Base-by-base conservation (phyloP, 2,797 vertebrate species). In the Galagoides demidoff region DNA sequence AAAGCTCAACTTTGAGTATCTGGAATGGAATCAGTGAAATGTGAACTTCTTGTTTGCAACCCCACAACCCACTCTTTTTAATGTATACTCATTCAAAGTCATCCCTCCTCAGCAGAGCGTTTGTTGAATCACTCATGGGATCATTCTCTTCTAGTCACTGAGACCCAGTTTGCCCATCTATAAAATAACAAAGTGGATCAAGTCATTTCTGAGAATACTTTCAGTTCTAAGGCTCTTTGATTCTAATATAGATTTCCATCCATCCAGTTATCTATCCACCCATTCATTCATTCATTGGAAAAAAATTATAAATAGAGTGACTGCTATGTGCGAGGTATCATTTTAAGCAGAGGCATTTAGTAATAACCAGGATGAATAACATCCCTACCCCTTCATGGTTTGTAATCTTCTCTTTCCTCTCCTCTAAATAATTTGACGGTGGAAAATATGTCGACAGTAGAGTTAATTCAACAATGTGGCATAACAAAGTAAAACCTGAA, bases 1-100 rank as follows among this genome's bases (percentile, higher is more conserved):
- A 91, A 81, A 64, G 39, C 52, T 79, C 27, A 34, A 14, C 43
- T 96, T 83, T 85, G 34, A 84, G 16, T 66, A 86, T 93, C 63
- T 81, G 16, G n/a, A 70, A 43, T 7, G 29, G 57, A 83, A 76
- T 96, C 90, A 66, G 74, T 86, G 89, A 76, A 55, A 37, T 78
- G 7, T 34, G 78, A 93, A 78, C 29, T 57, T 87, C 43, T 23
- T 2, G 34, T 71, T 74, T 91, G 2, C 39, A 95, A 25, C 77
- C 63, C 78, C 27, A 3, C 17, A 76, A 71, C 39, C 45, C 34
- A 52, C 22, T 85, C n/a, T 94, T 92, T 71, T 94, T 55, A 73
- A 81, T 25, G 9, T 78, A 5, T n/a, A 22, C 43, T 89, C 45
- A 25, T 52, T n/a, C 92, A 29, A n/a, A 86, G 57, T 9, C 3